These are phyloP conservation scores for Drosophila aldrichi DNA, from an alignment of 2,888 invertebrate species.

Conservation along the genomic window DNA sequence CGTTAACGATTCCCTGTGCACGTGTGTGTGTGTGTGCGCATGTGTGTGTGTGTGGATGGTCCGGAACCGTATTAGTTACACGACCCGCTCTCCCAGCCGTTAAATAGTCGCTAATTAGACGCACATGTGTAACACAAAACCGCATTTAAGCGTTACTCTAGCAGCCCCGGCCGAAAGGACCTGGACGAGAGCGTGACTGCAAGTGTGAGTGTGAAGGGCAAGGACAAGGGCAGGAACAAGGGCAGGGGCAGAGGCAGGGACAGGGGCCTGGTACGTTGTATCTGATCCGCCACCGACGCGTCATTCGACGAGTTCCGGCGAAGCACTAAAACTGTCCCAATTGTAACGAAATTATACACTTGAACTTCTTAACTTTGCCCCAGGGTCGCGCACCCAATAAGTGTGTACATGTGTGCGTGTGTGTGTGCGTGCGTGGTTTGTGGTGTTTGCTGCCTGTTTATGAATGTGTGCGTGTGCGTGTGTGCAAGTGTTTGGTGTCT, in stretches of 20 bases:
- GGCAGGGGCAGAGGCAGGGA: no score
- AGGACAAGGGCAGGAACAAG: neutral
- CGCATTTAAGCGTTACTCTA: constrained; percentile 72
- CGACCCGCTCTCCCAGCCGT: constrained; percentile 47
- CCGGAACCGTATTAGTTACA: constrained; percentile 53
- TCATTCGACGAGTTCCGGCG: constrained; percentile 62
- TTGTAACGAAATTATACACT: constrained; percentile 80
- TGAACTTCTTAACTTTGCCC: constrained; percentile 75
- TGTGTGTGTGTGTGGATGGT: constrained; percentile 25
- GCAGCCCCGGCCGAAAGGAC: constrained; percentile 28
- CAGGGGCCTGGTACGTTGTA: constrained; percentile 3
- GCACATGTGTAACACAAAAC: constrained; percentile 83
- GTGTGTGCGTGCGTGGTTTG: constrained; percentile 11
- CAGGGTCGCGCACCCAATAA: constrained; percentile 27
- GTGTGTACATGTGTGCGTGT: constrained; percentile 4
- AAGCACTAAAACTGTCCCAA: constrained; percentile 81
- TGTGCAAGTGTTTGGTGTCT: constrained; percentile 34
- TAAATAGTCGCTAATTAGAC: constrained; percentile 83
- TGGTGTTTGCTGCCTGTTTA: constrained; percentile 19
- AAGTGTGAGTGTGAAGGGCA: neutral
- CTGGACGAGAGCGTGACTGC: neutral
- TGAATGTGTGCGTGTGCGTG: neutral
- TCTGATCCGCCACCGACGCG: constrained; percentile 47
- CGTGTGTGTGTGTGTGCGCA: neutral
- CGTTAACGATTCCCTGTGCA: constrained; percentile 60